Conservation (phyloP, 2,113 vertebrate genomes). For the Tragelaphus imberbis region DNA sequence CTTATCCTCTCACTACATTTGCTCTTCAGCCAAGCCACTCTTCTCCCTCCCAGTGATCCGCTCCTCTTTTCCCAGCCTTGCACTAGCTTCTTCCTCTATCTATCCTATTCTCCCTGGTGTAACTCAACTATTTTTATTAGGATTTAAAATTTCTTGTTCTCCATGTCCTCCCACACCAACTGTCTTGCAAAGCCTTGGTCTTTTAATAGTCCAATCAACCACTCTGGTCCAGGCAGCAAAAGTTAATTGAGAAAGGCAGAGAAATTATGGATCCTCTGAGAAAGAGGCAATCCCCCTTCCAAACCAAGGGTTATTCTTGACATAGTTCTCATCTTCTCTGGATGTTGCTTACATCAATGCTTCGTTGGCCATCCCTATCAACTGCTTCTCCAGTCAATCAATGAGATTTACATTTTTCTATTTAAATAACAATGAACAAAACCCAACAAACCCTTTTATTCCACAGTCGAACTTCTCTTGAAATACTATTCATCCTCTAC, state of each 20-base stretch:
- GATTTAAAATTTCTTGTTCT: not conserved
- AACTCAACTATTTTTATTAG: not conserved
- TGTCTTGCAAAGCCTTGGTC: not conserved
- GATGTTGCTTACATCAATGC: not conserved
- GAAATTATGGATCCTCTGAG: not conserved
- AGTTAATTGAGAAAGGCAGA: not conserved
- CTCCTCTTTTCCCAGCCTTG: not conserved
- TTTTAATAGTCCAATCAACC: not conserved
- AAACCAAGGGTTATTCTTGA: not conserved
- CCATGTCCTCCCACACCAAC: not conserved
- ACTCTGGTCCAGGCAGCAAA: not conserved
- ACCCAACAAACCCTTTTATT: not conserved
- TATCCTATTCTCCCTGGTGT: not conserved
- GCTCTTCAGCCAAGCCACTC: not conserved
- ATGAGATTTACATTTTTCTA: not conserved
- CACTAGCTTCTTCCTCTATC: not conserved
- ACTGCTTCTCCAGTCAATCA: not conserved
- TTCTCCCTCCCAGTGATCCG: not conserved
- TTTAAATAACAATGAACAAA: not conserved
- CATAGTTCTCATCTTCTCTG: not conserved
- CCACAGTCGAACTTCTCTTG: not conserved
- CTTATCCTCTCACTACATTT: not conserved
- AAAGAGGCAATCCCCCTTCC: not conserved
- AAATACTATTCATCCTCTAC: not conserved
- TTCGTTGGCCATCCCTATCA: fast-evolving